phyloP scores from a whole-genome alignment of 2,113 vertebrate genomes.

The Todiramphus saurophagus region DNA sequence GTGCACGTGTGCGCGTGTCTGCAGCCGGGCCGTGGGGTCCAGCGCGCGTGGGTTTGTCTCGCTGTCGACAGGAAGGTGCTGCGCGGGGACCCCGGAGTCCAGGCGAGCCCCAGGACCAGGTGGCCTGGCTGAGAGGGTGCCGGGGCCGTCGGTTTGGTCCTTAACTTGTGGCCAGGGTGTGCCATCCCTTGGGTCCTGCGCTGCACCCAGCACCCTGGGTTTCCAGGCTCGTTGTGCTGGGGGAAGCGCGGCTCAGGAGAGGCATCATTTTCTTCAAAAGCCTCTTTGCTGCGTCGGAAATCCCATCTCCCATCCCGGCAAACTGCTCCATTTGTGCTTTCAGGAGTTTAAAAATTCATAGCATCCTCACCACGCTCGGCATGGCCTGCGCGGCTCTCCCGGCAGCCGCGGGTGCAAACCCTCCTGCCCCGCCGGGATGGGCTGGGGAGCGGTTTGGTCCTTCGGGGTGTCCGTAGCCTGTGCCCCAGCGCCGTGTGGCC shows the following conservation, averaged over 20 bases:
- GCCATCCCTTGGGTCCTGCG: background rate
- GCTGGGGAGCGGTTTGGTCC: background rate
- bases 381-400: background rate
- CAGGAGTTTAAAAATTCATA: constrained; percentile 70
- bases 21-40: background rate
- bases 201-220: rapidly evolving
- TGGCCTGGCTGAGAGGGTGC: rapidly evolving
- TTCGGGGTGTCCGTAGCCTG: background rate
- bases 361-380: constrained; percentile 21
- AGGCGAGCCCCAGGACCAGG: rapidly evolving
- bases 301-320: constrained; percentile 34
- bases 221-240: background rate
- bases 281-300: constrained; percentile 47
- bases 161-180: background rate
- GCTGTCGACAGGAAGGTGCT: background rate
- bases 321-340: constrained; percentile 58
- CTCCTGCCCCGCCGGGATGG: background rate
- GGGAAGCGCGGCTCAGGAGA: background rate
- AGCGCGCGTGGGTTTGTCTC: background rate
- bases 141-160: rapidly evolving
- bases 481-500: rapidly evolving
- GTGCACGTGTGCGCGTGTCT: rapidly evolving
- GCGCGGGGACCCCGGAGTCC: background rate
- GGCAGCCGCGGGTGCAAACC: background rate
- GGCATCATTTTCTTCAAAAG: constrained; percentile 13